Percentiles rank a stretch among this genome's conserved stretches.
These are phyloP conservation scores for Ellobium chinense DNA, from an alignment of 2,888 invertebrate genomes.

Conservation along the genomic window DNA sequence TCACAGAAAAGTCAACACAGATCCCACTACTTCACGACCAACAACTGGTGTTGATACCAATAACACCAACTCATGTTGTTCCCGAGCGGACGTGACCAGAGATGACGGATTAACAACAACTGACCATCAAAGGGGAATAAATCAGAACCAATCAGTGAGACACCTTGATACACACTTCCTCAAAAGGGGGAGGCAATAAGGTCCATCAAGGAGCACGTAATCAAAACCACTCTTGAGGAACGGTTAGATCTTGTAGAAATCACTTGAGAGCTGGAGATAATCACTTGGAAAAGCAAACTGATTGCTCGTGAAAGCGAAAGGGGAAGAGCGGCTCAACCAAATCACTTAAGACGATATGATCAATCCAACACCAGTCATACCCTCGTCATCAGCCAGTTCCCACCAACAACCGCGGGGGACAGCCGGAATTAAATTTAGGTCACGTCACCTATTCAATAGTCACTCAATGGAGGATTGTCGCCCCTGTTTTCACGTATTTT, in stretches of 20 bases:
- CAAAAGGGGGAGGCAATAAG: not conserved
- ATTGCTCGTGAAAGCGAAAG: not conserved
- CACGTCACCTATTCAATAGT: not conserved
- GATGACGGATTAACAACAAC: no score
- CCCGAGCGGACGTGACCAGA: no score
- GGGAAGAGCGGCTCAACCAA: not conserved
- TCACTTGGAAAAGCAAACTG: not conserved
- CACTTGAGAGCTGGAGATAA: not conserved
- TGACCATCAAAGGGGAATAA: no score
- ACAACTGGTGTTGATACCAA: no score
- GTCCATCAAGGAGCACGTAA: constrained; percentile 4
- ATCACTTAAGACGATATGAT: not conserved
- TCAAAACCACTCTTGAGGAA: not conserved
- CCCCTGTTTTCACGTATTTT: not conserved
- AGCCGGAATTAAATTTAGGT: not conserved
- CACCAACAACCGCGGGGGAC: not conserved
- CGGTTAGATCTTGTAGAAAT: not conserved
- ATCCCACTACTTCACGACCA: no score
- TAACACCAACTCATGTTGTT: no score
- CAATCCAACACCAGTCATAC: not conserved
- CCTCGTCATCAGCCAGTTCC: not conserved
- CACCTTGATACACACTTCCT: no score
- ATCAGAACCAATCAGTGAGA: no score
- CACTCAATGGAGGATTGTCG: not conserved
- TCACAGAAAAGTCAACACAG: no score